Base-by-base conservation (phyloP, 2,888 invertebrate species). In the Cremastinae sp. region DNA sequence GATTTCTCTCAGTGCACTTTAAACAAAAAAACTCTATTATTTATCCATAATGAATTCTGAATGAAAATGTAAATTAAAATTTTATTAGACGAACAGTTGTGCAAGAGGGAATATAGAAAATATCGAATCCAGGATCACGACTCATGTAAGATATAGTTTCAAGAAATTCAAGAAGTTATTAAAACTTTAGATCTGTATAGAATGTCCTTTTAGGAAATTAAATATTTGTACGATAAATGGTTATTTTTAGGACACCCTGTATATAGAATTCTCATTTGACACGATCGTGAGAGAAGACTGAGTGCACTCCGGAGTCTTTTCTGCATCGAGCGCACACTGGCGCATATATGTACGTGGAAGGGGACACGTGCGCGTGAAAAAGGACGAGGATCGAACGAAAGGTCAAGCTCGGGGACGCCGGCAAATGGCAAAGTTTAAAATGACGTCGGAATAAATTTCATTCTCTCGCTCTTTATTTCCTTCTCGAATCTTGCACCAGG, bases 391-490 rank as follows among this genome's bases (percentile, higher is more conserved):
- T 71, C 28, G 65, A 20, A 71, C 12, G 56, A 72, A 66, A 75
- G 75, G 75, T 75, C 75, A 75, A 75, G 62, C 71, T 72, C 66
- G 70, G 51, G 74, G 70, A 53, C 58, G 56, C 34, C 51, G 70
- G 41, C 51, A 75, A 75, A 75, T 72, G 71, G 71, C 71, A 72
- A 71, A 75, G 75, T 75, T 75, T 68, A 62, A 66, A 72, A 56
- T 66, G 51, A 71, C 71, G 56, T 45, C 43, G 56, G 66, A 66
- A 61, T 66, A 66, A 65, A 75, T 61, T 51, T 14, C 36, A 12
- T 18, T 22, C 10, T 16, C 18, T 36, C 14, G 38, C 53, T 45
- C 20, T 61, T 34, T 41, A 38, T 68, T 12, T 43, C 10, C 12
- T 22, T 45, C 66, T 36, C 20, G 20, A 28, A 14, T 14, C n/a